Base-by-base conservation (phyloP, 2,888 invertebrate species). In the Acronicta aceris region DNA sequence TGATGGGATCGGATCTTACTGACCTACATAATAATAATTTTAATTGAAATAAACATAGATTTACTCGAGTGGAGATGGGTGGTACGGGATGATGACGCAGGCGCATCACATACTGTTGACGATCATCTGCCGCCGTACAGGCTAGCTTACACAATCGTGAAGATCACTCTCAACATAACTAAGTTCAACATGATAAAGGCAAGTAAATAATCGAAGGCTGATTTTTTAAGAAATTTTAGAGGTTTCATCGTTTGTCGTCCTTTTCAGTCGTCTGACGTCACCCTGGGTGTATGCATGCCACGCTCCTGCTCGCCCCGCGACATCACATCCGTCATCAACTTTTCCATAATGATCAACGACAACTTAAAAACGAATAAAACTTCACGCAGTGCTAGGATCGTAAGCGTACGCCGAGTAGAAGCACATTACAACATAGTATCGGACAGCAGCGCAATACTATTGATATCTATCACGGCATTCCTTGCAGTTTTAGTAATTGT, bases 281-380 rank as follows among this genome's bases (percentile, higher is more conserved):
- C 83, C 0, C 65, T 95, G 40, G 95, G 95, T 0, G 76, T 95
- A 5, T 95, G 95, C 58, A 74, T 95, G 21, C 95, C 95, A 1
- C 81, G 86, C 0, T 88, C 92, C 33, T 95, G 95, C 74, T 74
- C 80, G 0, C 67, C 84, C 0, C 81, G 89, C 0, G 95, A 95
- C 72, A 83, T 95, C 0, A 81, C 87, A 17, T 88, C 91, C 2
- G 82, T 95, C 36, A 78, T 95, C n/a, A 89, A 90, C 62, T 95
- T 95, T 76, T 93, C 94, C 15, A 87, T 91, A 17, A 92, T 91
- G 85, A 85, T 94, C 42, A 92, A 90, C 64, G 92, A 93, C 59
- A 90, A 93, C 59, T 78, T 91, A 36, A 89, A 90, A 59, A 81
- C 86, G 8, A 91, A 90, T 66, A 88, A 83, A 54, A 88, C 89